These are phyloP conservation scores for Piaya cayana DNA, from an alignment of 2,113 vertebrate genomes.

Conservation along the genomic window DNA sequence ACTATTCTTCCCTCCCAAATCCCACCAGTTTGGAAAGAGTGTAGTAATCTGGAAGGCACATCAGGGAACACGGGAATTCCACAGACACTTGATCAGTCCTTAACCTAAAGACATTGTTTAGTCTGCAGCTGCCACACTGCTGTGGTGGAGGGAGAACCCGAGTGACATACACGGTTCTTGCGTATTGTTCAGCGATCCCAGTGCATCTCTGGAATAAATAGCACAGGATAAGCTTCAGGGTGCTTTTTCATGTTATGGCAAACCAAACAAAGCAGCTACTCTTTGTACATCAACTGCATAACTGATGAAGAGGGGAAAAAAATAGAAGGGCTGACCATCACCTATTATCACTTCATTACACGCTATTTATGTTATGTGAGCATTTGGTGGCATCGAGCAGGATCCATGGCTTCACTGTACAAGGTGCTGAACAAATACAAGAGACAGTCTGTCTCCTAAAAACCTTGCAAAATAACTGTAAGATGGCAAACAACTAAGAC, in stretches of 20 bases:
- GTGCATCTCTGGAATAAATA: not conserved
- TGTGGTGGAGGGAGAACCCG: not conserved
- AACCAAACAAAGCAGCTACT: not conserved
- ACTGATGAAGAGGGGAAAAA: not conserved
- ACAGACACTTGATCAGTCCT: not conserved
- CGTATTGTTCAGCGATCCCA: not conserved
- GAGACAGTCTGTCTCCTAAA: not conserved
- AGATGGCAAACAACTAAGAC: constrained; percentile 6
- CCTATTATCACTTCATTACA: not conserved
- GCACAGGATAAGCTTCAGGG: not conserved
- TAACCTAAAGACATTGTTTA: not conserved
- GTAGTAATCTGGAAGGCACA: not conserved
- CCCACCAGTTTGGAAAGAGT: not conserved
- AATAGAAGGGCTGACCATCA: not conserved
- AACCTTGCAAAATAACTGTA: not conserved
- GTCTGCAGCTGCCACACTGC: not conserved
- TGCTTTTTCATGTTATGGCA: not conserved
- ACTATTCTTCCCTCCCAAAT: not conserved
- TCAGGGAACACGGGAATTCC: not conserved
- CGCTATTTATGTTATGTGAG: not conserved
- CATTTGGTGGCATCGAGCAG: not conserved
- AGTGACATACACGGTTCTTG: not conserved
- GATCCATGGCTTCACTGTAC: not conserved
- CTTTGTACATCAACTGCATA: not conserved
- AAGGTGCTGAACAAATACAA: not conserved